phyloP scores from a whole-genome alignment of 2,113 vertebrate genomes.

The Chloropsis hardwickii region DNA sequence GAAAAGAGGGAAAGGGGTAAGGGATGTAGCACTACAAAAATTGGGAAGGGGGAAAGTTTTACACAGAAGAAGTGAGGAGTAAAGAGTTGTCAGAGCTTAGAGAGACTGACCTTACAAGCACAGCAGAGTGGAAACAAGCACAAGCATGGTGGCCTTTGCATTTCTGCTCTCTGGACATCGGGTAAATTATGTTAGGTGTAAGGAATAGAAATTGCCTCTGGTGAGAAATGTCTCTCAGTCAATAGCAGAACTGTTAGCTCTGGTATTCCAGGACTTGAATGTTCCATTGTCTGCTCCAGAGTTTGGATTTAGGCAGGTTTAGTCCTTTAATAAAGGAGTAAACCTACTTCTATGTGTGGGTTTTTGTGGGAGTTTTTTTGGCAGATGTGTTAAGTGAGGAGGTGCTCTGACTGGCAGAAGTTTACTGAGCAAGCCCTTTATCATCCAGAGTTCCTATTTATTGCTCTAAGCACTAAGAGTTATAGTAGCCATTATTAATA shows the following conservation, averaged over 20 bases:
- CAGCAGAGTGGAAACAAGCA: neutral
- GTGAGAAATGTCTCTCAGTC: neutral
- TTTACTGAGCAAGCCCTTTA: neutral
- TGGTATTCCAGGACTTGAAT: neutral
- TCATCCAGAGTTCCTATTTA: neutral
- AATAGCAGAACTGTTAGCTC: neutral
- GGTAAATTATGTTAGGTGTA: neutral
- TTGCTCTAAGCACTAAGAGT: neutral
- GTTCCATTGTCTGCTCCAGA: neutral
- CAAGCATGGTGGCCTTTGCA: accelerated
- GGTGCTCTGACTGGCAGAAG: neutral
- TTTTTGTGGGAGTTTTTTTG: neutral
- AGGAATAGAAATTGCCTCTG: neutral
- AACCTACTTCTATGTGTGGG: neutral
- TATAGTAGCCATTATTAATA: neutral
- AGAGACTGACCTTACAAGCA: neutral
- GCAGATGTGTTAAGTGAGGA: neutral
- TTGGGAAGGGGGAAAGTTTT: neutral
- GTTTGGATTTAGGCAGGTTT: neutral
- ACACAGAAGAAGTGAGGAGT: neutral
- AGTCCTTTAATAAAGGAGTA: neutral
- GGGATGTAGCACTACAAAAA: neutral
- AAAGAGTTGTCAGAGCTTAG: neutral
- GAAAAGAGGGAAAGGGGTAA: neutral
- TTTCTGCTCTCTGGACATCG: neutral